phyloP scores from a whole-genome alignment of 2,888 invertebrate species.

The Parasteatoda lunata region DNA sequence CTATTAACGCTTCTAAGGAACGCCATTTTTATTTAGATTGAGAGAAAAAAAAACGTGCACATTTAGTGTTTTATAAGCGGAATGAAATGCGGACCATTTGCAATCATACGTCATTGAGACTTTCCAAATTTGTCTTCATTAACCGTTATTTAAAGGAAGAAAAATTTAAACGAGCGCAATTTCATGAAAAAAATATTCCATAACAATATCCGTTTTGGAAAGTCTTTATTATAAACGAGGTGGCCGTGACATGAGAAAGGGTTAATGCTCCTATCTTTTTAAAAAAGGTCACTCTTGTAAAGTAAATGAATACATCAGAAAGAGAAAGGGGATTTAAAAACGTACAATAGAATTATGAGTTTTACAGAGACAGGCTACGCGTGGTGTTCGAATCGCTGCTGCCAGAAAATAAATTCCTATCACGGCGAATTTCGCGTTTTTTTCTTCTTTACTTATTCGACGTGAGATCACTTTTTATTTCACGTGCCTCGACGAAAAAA shows the following conservation, averaged over 20 bases:
- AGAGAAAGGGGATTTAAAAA: slow-evolving; percentile 18
- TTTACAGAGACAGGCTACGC: slow-evolving; percentile 36
- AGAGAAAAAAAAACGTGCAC: too few species aligned
- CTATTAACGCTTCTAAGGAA: too few species aligned
- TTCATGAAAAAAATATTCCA: too few species aligned
- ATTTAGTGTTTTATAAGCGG: too few species aligned
- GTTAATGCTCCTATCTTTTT: slow-evolving; percentile 17
- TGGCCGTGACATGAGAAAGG: slow-evolving; percentile 12
- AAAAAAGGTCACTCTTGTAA: background rate
- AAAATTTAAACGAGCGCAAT: too few species aligned
- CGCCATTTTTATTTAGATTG: too few species aligned
- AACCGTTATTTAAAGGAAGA: too few species aligned
- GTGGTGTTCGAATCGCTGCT: slow-evolving; percentile 16
- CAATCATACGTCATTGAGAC: too few species aligned
- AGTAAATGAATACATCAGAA: slow-evolving; percentile 54
- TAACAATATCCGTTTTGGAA: too few species aligned
- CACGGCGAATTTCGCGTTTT: background rate
- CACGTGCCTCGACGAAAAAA: slow-evolving; percentile 5
- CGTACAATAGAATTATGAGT: slow-evolving; percentile 47
- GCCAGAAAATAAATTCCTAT: background rate
- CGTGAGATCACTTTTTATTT: background rate
- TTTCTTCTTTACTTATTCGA: background rate
- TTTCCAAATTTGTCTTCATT: too few species aligned
- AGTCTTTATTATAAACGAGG: background rate
- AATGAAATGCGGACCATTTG: too few species aligned